These are phyloP conservation scores for Indicator indicator DNA, from an alignment of 2,113 vertebrate species.

Conservation along the genomic window DNA sequence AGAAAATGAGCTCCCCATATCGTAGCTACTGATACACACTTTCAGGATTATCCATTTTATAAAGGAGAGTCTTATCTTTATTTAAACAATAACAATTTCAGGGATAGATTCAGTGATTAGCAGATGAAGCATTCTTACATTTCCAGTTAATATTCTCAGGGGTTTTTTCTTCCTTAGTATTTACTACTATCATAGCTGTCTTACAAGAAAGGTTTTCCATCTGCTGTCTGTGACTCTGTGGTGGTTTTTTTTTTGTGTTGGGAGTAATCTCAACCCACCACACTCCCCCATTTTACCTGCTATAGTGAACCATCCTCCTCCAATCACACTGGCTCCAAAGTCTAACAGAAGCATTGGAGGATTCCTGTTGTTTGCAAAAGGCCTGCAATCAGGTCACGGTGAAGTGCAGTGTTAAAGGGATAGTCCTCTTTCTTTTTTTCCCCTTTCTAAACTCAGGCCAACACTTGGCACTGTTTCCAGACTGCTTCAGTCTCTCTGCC, in stretches of 20 bases:
- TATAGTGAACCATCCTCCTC: neutral
- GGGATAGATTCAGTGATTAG: slow-evolving; percentile 5
- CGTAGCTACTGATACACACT: neutral
- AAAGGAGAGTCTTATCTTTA: neutral
- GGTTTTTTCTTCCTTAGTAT: neutral
- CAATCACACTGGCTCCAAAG: neutral
- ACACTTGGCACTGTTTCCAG: neutral
- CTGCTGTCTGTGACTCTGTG: neutral
- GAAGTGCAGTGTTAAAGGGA: neutral
- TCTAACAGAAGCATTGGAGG: neutral
- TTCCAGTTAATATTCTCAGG: neutral
- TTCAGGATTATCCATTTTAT: neutral
- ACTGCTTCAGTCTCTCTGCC: neutral
- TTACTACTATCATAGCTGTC: neutral
- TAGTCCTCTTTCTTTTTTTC: neutral
- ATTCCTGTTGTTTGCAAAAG: neutral
- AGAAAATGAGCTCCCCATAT: slow-evolving; percentile 29
- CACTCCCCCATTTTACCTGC: neutral
- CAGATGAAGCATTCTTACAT: neutral
- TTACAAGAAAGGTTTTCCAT: neutral
- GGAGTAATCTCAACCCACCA: neutral
- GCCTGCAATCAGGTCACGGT: neutral
- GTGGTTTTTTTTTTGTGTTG: no score
- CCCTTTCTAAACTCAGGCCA: neutral
- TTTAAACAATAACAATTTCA: neutral